A percentile compares a stretch with the other conserved stretches of the same genome.
Evolutionary conservation across 2,797 vertebrate species (phyloP).

Genomic region (Lindbergichthys nudifrons): DNA sequence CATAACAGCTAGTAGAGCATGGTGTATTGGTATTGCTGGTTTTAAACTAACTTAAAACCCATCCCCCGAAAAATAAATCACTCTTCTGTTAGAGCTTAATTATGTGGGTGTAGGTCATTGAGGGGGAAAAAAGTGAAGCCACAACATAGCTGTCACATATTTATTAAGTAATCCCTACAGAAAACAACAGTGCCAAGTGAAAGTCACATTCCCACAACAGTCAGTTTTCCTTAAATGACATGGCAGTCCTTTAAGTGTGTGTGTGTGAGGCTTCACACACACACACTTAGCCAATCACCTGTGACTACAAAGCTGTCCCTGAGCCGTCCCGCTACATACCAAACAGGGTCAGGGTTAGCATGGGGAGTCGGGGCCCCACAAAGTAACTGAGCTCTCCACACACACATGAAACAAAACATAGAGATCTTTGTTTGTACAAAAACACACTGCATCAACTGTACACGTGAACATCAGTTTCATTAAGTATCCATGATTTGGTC

Average conservation of each 20-base stretch:
- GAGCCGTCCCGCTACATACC: conserved; percentile 36
- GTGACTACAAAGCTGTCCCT: conserved; percentile 48
- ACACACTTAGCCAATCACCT: conserved; percentile 63
- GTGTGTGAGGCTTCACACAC: conserved; percentile 17
- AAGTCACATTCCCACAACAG: conserved; percentile 14
- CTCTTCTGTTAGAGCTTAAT: neutral
- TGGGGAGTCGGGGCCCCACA: too few relatives aligned
- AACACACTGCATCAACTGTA: too few relatives aligned
- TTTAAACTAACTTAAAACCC: neutral
- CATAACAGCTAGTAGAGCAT: neutral
- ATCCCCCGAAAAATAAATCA: neutral
- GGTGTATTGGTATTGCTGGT: neutral
- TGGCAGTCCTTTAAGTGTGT: conserved; percentile 36
- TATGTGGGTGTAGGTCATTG: neutral
- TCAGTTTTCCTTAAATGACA: conserved; percentile 70
- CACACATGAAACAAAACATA: too few relatives aligned
- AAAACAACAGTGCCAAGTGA: neutral
- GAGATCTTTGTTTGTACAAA: too few relatives aligned
- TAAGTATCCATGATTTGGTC: too few relatives aligned
- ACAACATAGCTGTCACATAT: neutral
- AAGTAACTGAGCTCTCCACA: too few relatives aligned
- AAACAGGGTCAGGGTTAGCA: conserved; percentile 29
- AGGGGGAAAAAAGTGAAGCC: neutral
- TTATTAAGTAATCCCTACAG: neutral
- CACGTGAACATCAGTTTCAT: too few relatives aligned